Percentiles rank a stretch among this genome's conserved stretches.
Evolutionary conservation across 2,888 invertebrate genomes (phyloP).

Genomic region (Erebia palarica): DNA sequence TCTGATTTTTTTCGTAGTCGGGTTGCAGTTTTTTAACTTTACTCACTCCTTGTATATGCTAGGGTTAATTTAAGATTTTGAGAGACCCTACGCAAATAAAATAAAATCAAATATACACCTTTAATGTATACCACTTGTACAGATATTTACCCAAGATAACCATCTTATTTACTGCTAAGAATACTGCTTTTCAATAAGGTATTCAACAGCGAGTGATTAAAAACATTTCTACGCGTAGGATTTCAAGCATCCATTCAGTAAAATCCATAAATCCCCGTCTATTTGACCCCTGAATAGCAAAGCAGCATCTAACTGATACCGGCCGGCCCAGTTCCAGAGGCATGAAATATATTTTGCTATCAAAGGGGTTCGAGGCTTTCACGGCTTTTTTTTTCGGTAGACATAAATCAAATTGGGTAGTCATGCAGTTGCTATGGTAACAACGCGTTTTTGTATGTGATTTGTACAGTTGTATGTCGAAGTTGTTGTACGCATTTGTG

Average conservation of each 20-base stretch:
- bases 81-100: too few relatives aligned
- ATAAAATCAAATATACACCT: too few relatives aligned
- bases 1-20: too few relatives aligned
- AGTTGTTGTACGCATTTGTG: too few relatives aligned
- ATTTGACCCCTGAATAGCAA: conserved; percentile 49
- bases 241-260: conserved; percentile 43
- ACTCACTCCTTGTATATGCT: too few relatives aligned
- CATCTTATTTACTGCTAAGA: neutral
- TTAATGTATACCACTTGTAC: too few relatives aligned
- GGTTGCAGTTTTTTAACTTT: too few relatives aligned
- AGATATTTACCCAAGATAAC: neutral
- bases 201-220: conserved; percentile 22
- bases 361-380: conserved; percentile 50
- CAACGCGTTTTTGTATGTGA: conserved; percentile 22
- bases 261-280: conserved; percentile 47
- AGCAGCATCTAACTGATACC: conserved; percentile 48
- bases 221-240: conserved; percentile 24
- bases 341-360: conserved; percentile 69
- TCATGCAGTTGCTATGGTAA: conserved; percentile 42
- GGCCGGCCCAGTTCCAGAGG: conserved; percentile 55
- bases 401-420: conserved; percentile 45
- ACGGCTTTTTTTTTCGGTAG: conserved; percentile 40
- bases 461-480: too few relatives aligned
- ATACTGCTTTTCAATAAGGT: conserved; percentile 7
- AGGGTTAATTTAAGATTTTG: too few relatives aligned